phyloP scores from a whole-genome alignment of 2,113 vertebrate species.

The Melanostigma gelatinosum region DNA sequence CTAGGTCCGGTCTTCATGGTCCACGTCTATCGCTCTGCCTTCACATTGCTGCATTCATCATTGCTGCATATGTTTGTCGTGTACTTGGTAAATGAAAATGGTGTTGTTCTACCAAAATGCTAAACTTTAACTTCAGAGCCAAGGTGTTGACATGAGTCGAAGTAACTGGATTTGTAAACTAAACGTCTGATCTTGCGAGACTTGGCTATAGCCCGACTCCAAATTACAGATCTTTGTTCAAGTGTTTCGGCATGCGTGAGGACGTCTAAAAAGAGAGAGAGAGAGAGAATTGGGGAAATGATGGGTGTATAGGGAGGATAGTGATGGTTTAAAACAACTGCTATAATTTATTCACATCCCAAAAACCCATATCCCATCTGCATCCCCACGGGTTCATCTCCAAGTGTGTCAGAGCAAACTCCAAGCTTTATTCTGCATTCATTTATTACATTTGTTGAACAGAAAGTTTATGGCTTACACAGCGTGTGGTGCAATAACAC shows the following conservation, averaged over 20 bases:
- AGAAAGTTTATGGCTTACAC: constrained; percentile 54
- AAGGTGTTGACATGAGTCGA: constrained; percentile 38
- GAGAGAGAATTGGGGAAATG: constrained; percentile 27
- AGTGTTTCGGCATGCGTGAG: constrained; percentile 37
- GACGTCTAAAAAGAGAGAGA: constrained; percentile 18
- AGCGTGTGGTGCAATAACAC: constrained; percentile 19
- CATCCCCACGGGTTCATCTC: constrained; percentile 65
- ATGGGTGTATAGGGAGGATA: constrained; percentile 46
- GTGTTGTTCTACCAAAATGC: constrained; percentile 16
- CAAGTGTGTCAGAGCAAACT: constrained; percentile 73
- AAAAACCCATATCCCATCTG: constrained; percentile 72
- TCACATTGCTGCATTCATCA: constrained; percentile 21
- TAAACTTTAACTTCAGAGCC: constrained; percentile 15
- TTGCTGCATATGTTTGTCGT: constrained; percentile 20
- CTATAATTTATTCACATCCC: constrained; percentile 77
- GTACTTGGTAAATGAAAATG: constrained; percentile 13
- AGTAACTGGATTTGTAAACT: constrained; percentile 41
- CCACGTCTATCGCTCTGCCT: neutral
- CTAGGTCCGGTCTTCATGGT: neutral
- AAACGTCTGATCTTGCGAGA: constrained; percentile 34
- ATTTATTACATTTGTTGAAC: constrained; percentile 69
- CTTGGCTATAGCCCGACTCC: constrained; percentile 6
- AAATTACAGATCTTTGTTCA: constrained; percentile 35
- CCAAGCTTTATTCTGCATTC: constrained; percentile 65
- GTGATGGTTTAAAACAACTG: constrained; percentile 68